Evolutionary conservation across 1,140 invertebrate genomes (phyloP).

Genomic region (Muscidifurax raptorellus): DNA sequence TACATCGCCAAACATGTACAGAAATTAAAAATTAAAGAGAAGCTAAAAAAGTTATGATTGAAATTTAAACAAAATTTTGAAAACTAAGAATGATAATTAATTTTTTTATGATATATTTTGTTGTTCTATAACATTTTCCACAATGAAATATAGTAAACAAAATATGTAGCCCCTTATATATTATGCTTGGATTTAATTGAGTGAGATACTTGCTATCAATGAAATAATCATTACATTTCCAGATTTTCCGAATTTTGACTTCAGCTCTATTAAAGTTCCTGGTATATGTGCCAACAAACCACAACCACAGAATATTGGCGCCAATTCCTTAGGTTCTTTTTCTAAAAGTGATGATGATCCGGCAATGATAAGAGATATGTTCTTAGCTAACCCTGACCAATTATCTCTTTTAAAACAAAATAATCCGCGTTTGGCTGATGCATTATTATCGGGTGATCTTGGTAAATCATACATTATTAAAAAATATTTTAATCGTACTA

Average conservation of each 20-base stretch:
- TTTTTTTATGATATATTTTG: too few species aligned
- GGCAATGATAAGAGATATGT: conserved; percentile 90
- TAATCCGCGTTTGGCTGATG: conserved; percentile 94
- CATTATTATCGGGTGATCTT: conserved; percentile 87
- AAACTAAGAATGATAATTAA: too few species aligned
- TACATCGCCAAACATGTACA: too few species aligned
- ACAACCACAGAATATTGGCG: conserved; percentile 48
- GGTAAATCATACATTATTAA: conserved; percentile 73
- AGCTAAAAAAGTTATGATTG: too few species aligned
- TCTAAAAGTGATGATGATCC: conserved; percentile 87
- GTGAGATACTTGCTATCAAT: too few species aligned
- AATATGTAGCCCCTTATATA: too few species aligned
- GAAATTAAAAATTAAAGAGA: too few species aligned
- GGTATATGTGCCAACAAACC: conserved; percentile 66
- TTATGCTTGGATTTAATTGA: too few species aligned
- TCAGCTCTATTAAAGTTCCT: conserved; percentile 90
- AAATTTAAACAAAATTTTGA: too few species aligned
- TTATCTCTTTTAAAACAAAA: conserved; percentile 93
- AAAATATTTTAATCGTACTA: background rate
- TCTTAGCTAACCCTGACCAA: conserved; percentile 94
- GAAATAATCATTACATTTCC: conserved; percentile 49
- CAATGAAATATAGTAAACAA: too few species aligned
- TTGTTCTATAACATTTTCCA: too few species aligned
- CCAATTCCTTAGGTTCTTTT: conserved; percentile 64
- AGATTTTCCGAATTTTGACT: conserved; percentile 84